phyloP scores from a whole-genome alignment of 2,888 invertebrate species.

The Temnothorax rugatulus region DNA sequence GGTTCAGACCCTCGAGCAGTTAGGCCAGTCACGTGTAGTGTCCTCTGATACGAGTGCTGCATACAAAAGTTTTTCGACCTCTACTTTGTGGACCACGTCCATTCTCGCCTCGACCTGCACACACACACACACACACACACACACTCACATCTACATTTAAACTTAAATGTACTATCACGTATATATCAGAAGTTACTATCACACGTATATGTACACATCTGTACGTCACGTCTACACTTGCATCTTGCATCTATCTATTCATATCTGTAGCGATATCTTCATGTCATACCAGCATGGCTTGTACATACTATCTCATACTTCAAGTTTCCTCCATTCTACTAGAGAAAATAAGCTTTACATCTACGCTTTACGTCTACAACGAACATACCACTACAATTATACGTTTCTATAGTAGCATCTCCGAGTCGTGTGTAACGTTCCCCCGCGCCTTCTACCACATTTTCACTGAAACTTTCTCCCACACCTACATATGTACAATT shows the following conservation, averaged over 20 bases:
- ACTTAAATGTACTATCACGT: not conserved
- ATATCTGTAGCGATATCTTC: not conserved
- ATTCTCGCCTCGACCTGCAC: conserved; percentile 42
- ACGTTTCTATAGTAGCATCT: not conserved
- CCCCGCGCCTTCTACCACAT: conserved; percentile 1
- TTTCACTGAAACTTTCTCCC: conserved; percentile 37
- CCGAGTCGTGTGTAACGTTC: not conserved
- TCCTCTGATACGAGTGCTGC: conserved; percentile 83
- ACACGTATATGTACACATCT: not conserved
- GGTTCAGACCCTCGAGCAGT: conserved; percentile 75
- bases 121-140: no score
- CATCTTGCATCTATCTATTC: not conserved
- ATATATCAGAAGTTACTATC: not conserved
- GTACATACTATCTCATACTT: not conserved
- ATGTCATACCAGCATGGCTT: not conserved
- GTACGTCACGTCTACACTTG: not conserved
- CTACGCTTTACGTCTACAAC: not conserved
- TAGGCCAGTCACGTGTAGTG: conserved; percentile 85
- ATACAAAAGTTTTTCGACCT: conserved; percentile 82
- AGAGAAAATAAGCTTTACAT: conserved; percentile 21
- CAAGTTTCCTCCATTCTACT: conserved; percentile 26
- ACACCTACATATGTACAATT: conserved; percentile 46
- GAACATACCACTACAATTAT: conserved; percentile 10
- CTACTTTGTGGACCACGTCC: conserved; percentile 62
- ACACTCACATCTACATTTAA: not conserved